phyloP scores from a whole-genome alignment of 23 tunicate species.

The Ascidia mentula region DNA sequence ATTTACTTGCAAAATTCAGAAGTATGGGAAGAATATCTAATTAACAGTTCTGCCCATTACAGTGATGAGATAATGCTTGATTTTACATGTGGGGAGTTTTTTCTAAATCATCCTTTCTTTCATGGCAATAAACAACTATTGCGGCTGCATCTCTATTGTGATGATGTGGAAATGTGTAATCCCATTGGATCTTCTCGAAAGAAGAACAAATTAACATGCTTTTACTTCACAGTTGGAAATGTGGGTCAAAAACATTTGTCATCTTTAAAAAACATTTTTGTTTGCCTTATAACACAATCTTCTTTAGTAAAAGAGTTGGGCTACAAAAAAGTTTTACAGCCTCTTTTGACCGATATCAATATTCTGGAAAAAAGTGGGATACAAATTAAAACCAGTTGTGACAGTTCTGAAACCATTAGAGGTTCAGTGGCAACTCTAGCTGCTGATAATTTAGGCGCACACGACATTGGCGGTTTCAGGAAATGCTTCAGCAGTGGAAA shows the following conservation, averaged over 20 bases:
- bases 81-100: constrained; percentile 2
- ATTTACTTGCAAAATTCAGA: not conserved
- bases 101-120: not conserved
- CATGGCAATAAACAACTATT: not conserved
- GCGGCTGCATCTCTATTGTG: not conserved
- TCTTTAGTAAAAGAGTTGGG: not conserved
- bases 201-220: constrained; percentile 3
- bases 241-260: not conserved
- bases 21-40: not conserved
- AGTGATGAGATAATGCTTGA: not conserved
- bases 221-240: constrained; percentile 1
- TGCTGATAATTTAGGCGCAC: constrained; percentile 45
- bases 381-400: not conserved
- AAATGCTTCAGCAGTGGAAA: constrained; percentile 37
- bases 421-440: constrained; percentile 25
- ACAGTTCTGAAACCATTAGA: not conserved
- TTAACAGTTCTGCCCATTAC: too few relatives aligned
- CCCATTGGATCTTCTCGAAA: not conserved
- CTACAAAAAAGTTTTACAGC: not conserved
- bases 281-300: not conserved
- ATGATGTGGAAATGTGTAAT: constrained; percentile 9
- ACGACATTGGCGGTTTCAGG: constrained; percentile 16
- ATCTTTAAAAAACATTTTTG: not conserved
- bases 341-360: not conserved
- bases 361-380: not conserved